These are phyloP conservation scores for Peromyscus attwateri DNA, from an alignment of 2,797 vertebrate genomes.

Conservation along the genomic window DNA sequence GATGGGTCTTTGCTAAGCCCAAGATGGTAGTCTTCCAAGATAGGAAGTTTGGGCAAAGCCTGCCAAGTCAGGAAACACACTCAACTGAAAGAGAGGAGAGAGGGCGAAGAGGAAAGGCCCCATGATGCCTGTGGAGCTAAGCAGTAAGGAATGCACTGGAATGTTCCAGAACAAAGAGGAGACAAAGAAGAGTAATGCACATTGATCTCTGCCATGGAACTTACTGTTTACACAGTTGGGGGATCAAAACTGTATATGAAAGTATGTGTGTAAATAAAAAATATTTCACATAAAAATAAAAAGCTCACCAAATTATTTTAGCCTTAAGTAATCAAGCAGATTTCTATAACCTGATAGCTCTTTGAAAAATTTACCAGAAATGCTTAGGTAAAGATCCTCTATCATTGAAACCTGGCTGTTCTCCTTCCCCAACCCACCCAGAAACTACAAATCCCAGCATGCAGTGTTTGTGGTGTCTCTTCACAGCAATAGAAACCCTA, in stretches of 20 bases:
- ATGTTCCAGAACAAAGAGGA: neutral
- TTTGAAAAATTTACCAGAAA: conserved; percentile 18
- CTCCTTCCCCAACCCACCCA: neutral
- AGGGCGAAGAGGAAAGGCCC: neutral
- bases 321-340: neutral
- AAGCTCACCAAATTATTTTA: neutral
- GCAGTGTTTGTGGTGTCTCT: neutral
- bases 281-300: neutral
- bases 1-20: neutral
- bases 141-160: rapidly evolving
- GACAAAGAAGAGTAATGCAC: neutral
- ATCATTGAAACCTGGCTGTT: neutral
- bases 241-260: neutral
- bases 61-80: neutral
- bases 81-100: neutral
- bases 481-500: neutral
- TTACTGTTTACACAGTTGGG: neutral
- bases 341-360: neutral
- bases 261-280: neutral
- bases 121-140: rapidly evolving
- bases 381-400: neutral
- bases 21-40: neutral
- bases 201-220: neutral
- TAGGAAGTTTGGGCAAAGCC: neutral
- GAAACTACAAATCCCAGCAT: neutral